phyloP scores from a whole-genome alignment of 2,888 invertebrate genomes.

The Amphipoea oculea region DNA sequence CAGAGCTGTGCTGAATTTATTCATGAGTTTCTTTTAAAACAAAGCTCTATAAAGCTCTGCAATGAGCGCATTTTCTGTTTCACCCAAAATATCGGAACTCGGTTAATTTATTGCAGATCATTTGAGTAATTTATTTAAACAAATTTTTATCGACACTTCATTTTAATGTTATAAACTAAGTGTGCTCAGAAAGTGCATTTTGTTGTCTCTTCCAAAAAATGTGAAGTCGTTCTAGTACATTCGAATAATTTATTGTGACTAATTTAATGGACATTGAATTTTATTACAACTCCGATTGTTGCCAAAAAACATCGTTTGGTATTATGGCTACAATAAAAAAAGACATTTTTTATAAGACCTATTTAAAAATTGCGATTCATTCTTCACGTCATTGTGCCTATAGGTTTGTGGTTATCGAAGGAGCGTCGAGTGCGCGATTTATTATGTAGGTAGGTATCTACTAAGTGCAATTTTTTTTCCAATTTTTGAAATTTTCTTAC shows the following conservation, averaged over 20 bases:
- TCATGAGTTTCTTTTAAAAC: neutral
- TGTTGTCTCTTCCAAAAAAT: conserved; percentile 8
- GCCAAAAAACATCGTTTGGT: neutral
- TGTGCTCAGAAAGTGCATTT: conserved; percentile 9
- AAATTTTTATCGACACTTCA: conserved; percentile 26
- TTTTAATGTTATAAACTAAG: conserved; percentile 32
- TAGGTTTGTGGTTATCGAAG: neutral
- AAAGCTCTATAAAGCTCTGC: neutral
- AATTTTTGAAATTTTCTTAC: too few species aligned
- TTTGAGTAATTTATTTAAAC: conserved; percentile 22
- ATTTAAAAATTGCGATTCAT: neutral
- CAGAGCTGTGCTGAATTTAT: neutral
- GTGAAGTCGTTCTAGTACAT: conserved; percentile 23
- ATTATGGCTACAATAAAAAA: conserved; percentile 3
- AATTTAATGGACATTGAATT: conserved; percentile 30
- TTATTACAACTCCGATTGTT: conserved; percentile 6
- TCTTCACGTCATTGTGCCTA: neutral
- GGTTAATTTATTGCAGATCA: neutral
- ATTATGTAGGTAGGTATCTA: conserved; percentile 1
- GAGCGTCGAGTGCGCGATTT: conserved; percentile 15
- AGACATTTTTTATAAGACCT: rapidly evolving
- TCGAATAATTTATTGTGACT: neutral
- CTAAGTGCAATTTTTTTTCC: too few species aligned
- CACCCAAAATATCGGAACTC: neutral
- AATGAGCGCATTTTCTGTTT: neutral